Evolutionary conservation across 2,888 invertebrate species (phyloP).

Genomic region (Ectropis crepuscularia): DNA sequence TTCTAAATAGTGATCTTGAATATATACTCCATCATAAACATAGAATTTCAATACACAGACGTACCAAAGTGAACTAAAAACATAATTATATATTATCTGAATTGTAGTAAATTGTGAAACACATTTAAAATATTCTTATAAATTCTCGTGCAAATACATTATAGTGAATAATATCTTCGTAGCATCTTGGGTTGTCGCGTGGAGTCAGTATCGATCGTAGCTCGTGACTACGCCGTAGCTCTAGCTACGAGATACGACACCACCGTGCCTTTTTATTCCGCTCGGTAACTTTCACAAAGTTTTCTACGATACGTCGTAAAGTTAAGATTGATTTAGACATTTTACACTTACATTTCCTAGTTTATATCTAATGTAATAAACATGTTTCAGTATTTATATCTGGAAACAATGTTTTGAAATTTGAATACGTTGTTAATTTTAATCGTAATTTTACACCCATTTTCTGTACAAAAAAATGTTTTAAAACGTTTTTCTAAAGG

Average conservation of each 20-base stretch:
- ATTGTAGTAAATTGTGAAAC: slow-evolving; percentile 46
- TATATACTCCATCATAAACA: too few species aligned
- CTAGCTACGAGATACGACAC: slow-evolving; percentile 47
- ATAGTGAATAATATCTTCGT: slow-evolving; percentile 56
- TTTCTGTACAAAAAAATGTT: too few species aligned
- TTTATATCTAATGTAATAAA: neutral
- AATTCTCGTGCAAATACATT: too few species aligned
- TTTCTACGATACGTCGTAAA: slow-evolving; percentile 33
- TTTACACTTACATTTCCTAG: neutral
- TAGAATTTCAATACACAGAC: too few species aligned
- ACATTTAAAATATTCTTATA: too few species aligned
- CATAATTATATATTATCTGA: slow-evolving; percentile 39
- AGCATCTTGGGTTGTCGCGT: slow-evolving; percentile 73
- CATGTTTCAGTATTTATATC: too few species aligned
- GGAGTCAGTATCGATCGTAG: slow-evolving; percentile 76
- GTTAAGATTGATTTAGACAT: slow-evolving; percentile 37
- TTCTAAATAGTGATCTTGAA: slow-evolving; percentile 13
- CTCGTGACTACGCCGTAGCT: slow-evolving; percentile 68
- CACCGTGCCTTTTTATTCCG: slow-evolving; percentile 62
- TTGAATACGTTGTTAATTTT: too few species aligned
- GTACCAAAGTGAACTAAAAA: too few species aligned
- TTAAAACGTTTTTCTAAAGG: too few species aligned
- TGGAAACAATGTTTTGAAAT: too few species aligned
- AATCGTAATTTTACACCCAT: too few species aligned
- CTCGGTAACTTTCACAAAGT: slow-evolving; percentile 32